phyloP scores from a whole-genome alignment of 2,113 vertebrate genomes.

The Thermophis baileyi region DNA sequence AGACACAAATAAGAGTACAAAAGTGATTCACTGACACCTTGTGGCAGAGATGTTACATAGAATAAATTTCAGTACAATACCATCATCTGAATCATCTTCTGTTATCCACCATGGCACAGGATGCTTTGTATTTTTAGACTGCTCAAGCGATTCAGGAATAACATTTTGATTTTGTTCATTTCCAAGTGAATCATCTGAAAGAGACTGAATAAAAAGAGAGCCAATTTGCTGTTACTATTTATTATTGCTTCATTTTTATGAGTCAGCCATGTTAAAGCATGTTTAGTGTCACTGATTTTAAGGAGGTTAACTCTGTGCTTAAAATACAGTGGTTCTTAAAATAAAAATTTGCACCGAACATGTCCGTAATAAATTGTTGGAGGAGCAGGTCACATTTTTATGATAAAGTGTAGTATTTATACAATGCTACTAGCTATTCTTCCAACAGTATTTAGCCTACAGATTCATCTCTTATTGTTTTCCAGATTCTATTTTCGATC shows the following conservation, averaged over 20 bases:
- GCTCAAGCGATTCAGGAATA: constrained; percentile 64
- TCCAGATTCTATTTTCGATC: background rate
- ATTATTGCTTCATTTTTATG: background rate
- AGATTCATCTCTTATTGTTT: background rate
- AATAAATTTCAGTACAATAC: constrained; percentile 61
- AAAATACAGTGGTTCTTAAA: background rate
- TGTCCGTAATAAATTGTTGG: background rate
- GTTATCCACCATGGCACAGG: constrained; percentile 75
- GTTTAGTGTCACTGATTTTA: background rate
- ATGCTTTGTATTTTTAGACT: constrained; percentile 68
- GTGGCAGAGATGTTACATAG: constrained; percentile 57
- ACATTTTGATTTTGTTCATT: constrained; percentile 62
- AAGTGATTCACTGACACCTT: constrained; percentile 65
- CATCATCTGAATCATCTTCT: constrained; percentile 67
- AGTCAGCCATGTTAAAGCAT: background rate
- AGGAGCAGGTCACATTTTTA: background rate
- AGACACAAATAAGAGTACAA: background rate
- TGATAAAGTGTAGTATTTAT: background rate
- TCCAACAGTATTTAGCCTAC: background rate
- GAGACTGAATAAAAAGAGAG: constrained; percentile 70
- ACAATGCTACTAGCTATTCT: background rate
- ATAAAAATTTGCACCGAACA: background rate
- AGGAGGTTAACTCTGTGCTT: background rate
- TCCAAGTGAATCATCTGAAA: constrained; percentile 91
- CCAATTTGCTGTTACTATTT: background rate